Evolutionary conservation across 1,140 invertebrate species (phyloP), one percentile per base, ranked within the genome.

Genomic region (Euwallacea similis): DNA sequence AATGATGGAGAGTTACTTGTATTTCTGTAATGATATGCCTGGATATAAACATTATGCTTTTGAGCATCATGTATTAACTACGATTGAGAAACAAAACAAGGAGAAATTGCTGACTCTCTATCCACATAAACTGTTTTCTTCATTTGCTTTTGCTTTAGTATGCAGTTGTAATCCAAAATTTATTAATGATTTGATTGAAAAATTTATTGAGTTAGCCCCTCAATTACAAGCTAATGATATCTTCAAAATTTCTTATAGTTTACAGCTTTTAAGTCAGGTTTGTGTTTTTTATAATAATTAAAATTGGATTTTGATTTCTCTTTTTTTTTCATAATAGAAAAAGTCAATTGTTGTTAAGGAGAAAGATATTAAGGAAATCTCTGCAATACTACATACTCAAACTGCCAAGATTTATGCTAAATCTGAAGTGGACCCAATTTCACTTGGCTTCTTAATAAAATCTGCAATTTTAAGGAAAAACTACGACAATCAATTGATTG

Each of bases 11-110:
- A 83, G 81, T 21, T 87, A 87, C 71, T 83, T 86, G 77, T 81
- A 83, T 77, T 87, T 86, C 67, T 84, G 83, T 69, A 83, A 81
- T 8, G 84, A 85, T 69, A 73, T 85, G 6, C 79, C 81, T 10
- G 82, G 82, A 9, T 84, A 81, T 6, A 84, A 85, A 74, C 79
- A 84, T 71, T 58, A 73, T 0, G 66, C 77, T 4, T 77, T 87
- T 58, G 86, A 87, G 69, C 80, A 79, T 8, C 73, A 74, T 43
- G 58, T 86, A 7, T 77, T 81, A 55, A 75, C 78, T 10, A 58
- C 82, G 63, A 76, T 86, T 42, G 73, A 83, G 60, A 71, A 77
- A 6, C 77, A 81, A 56, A 76, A 86, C 0, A 77, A 82, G 42
- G 69, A 76, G 58, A 81, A 79, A 41, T 69, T 77, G n/a, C 72